phyloP scores from a whole-genome alignment of 2,797 vertebrate genomes.

The Micropoecilia bifurca region DNA sequence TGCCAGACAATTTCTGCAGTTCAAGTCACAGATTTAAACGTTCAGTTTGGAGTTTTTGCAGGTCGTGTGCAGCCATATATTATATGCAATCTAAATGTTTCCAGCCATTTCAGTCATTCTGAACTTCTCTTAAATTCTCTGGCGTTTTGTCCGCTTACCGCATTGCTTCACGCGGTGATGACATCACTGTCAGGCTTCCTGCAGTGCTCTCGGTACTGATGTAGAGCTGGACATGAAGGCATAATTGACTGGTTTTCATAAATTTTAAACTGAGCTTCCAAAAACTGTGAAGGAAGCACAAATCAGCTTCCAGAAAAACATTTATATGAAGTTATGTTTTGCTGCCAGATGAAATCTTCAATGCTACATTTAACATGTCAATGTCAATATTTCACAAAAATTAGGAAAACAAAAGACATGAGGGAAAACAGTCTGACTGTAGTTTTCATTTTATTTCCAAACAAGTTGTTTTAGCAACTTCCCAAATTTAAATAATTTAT shows the following conservation, averaged over 20 bases:
- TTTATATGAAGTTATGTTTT: background rate
- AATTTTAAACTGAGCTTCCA: conserved; percentile 4
- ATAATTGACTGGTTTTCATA: background rate
- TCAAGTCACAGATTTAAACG: conserved; percentile 15
- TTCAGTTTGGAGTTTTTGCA: conserved; percentile 23
- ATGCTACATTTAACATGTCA: background rate
- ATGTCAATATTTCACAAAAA: background rate
- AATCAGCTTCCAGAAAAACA: background rate
- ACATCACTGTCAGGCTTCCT: conserved; percentile 3
- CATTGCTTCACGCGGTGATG: background rate
- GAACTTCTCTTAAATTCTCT: conserved; percentile 13
- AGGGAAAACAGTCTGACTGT: background rate
- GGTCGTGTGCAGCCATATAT: conserved; percentile 19
- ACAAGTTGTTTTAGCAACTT: conserved; percentile 1
- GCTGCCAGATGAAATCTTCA: background rate
- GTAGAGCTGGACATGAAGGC: background rate
- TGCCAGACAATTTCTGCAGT: conserved; percentile 10
- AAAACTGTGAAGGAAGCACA: background rate
- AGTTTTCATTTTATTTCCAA: conserved; percentile 8
- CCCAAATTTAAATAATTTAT: background rate
- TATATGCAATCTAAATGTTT: conserved; percentile 31
- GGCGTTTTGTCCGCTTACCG: conserved; percentile 6
- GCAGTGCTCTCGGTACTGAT: background rate
- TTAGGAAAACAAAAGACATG: background rate
- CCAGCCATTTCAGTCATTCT: conserved; percentile 16